phyloP scores from a whole-genome alignment of 2,113 vertebrate species.

The Lagopus muta region DNA sequence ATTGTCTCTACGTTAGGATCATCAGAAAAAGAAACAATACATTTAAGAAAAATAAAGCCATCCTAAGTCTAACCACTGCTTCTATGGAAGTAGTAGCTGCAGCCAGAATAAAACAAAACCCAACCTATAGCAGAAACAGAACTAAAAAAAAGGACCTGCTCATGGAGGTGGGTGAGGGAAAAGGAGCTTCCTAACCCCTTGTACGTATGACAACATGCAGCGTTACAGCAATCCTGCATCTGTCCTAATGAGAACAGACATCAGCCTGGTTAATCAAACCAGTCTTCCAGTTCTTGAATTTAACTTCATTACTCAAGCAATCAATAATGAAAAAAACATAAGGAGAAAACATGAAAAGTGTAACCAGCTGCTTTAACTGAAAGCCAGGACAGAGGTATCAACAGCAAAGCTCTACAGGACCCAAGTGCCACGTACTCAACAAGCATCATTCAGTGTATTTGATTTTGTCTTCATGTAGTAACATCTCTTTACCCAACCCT shows the following conservation, averaged over 20 bases:
- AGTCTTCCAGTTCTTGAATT: not conserved
- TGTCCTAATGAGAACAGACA: not conserved
- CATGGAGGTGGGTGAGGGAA: too few species aligned
- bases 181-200: not conserved
- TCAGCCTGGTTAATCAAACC: not conserved
- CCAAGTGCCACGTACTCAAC: rapidly evolving
- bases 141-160: not conserved
- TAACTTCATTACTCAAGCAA: not conserved
- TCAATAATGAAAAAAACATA: not conserved
- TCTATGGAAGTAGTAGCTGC: not conserved
- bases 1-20: rapidly evolving
- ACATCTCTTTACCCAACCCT: not conserved
- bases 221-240: not conserved
- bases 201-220: not conserved
- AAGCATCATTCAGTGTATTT: not conserved
- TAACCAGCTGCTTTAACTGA: not conserved
- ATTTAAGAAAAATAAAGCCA: not conserved
- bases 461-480: not conserved
- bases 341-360: not conserved
- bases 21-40: not conserved
- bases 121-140: not conserved
- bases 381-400: not conserved
- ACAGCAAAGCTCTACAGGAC: not conserved
- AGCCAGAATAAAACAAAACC: not conserved
- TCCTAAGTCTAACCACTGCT: not conserved